Base-by-base conservation (phyloP, 2,888 invertebrate genomes). In the Brachyptera putata region DNA sequence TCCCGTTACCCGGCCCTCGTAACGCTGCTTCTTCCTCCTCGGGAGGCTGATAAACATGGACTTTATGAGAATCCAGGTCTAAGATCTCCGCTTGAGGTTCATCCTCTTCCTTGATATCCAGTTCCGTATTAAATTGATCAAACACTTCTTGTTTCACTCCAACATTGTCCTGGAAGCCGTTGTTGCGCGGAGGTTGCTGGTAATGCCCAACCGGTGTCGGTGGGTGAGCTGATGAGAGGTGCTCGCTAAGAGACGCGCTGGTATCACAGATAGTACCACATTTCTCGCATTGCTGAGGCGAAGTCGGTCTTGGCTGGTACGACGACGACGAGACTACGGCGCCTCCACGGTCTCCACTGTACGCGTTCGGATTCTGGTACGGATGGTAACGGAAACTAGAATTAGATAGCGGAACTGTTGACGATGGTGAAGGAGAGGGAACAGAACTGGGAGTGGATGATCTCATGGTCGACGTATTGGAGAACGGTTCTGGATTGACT, bases 11-110 rank as follows among this genome's bases (percentile, higher is more conserved):
- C 4, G 37, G 37, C n/a, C 56, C 49, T 24, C 26, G 37, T 21
- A 67, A 69, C 56, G 68, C 68, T 5, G 68, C 64, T 18, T 79
- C 80, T 63, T 78, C 78, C 67, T 79, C 79, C 3, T 77, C 73
- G 26, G 72, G 66, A 65, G 70, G 70, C 18, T 62, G 61, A 41
- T 63, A 61, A 30, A 60, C 60, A 69, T 85, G 87, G 1, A 93
- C 91, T 76, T 92, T 92, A 71, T 93, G 92, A 1, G 91, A 92
- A 72, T 93, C 93, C 63, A 93, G 77, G 72, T 93, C 93, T 58
- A 93, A 79, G 65, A 93, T 88, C 70, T 93, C 92, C 13, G 87
- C 85, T 50, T 86, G 86, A 61, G 86, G 84, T 69, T 87, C 86
- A 24, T 67, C 61, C 24, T 65, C 26, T 70, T 70, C 61, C 70